These are phyloP conservation scores for Xiphophorus birchmanni DNA, from an alignment of 2,797 vertebrate species.

Conservation along the genomic window DNA sequence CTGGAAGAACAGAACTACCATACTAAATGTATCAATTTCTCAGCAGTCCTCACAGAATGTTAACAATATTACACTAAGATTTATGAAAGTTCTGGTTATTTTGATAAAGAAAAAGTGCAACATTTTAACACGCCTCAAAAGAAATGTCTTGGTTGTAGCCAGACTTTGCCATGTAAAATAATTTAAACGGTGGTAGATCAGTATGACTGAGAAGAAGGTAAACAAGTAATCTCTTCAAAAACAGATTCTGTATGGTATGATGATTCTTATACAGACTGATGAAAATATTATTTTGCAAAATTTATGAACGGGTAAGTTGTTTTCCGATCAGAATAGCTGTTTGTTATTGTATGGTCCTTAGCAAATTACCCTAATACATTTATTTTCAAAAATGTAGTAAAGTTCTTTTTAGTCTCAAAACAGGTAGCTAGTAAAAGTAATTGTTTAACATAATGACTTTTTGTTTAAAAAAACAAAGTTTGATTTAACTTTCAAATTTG, in stretches of 20 bases:
- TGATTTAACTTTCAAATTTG: not conserved
- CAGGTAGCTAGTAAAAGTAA: not conserved
- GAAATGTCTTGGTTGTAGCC: not conserved
- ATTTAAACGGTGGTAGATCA: not conserved
- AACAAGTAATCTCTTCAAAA: not conserved
- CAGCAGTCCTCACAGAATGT: not conserved
- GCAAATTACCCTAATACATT: not conserved
- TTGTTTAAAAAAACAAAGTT: not conserved
- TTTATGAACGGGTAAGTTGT: not conserved
- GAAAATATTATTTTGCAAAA: not conserved
- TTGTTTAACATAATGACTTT: not conserved
- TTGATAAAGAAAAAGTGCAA: not conserved
- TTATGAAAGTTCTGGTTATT: not conserved
- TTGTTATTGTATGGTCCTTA: not conserved
- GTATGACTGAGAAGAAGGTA: not conserved
- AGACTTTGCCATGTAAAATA: not conserved
- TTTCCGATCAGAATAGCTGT: not conserved
- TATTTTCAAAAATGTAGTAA: not conserved
- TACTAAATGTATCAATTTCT: not conserved
- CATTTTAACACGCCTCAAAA: not conserved
- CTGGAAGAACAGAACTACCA: not conserved
- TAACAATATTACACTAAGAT: not conserved
- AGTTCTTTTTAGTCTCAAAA: not conserved
- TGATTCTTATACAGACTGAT: not conserved
- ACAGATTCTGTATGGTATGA: not conserved